phyloP scores from a whole-genome alignment of 1,140 invertebrate species.

The Limonius californicus region DNA sequence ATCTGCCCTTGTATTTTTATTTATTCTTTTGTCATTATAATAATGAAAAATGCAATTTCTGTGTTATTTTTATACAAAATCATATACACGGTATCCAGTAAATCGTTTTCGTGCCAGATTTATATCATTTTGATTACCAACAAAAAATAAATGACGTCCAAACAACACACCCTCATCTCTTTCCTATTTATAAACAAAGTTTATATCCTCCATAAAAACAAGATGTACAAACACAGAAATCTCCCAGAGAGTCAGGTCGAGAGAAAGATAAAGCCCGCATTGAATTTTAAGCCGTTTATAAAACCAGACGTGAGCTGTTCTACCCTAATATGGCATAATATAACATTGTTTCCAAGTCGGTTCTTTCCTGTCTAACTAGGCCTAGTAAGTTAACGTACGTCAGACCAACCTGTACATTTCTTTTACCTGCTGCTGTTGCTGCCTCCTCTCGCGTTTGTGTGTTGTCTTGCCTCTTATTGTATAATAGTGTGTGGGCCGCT shows the following conservation, averaged over 20 bases:
- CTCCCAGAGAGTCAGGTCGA: not conserved
- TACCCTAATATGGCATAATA: conserved; percentile 28
- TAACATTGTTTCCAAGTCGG: conserved; percentile 31
- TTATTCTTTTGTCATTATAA: no score
- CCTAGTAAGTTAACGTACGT: not conserved
- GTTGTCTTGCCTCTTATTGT: not conserved
- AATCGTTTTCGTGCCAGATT: no score
- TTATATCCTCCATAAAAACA: conserved; percentile 31
- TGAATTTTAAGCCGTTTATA: conserved; percentile 19
- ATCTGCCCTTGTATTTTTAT: no score
- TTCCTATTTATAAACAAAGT: conserved; percentile 2
- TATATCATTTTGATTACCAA: no score
- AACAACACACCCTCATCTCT: not conserved
- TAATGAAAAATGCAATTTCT: no score
- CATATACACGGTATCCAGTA: no score
- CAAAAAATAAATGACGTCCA: no score
- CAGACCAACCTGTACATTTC: not conserved
- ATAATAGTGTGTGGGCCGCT: not conserved
- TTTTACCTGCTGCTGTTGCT: not conserved
- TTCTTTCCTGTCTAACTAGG: conserved; percentile 17
- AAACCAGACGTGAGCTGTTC: conserved; percentile 25
- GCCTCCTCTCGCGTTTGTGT: no score
- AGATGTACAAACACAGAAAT: conserved; percentile 10
- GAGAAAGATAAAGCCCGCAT: conserved; percentile 19
- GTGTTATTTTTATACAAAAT: no score